Base-by-base conservation (phyloP, 2,888 invertebrate genomes). In the Lasioglossum pauxillum region DNA sequence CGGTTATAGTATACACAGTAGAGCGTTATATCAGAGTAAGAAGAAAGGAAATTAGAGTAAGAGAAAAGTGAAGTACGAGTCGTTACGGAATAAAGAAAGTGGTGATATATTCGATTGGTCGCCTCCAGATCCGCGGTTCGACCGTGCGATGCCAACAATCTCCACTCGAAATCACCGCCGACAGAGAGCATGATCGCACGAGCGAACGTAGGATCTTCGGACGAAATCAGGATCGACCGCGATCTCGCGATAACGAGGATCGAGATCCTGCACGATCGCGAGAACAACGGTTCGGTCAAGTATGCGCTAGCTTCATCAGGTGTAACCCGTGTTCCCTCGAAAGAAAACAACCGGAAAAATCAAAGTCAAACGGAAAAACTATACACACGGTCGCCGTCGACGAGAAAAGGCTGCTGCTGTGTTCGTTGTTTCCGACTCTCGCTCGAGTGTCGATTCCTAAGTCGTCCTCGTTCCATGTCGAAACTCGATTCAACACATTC, bases 21-120 rank as follows among this genome's bases (percentile, higher is more conserved):
- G 73, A 53, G 73, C 75, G 83, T 80, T 78, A 23, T 78, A 23
- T 69, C 41, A n/a, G 83, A 87, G 83, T 83, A 78, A 88, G 81
- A 88, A 84, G 83, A 90, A 83, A 85, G 74, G 82, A 86, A 87
- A 87, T 81, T 79, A 90, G 86, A 87, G 75, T 85, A 76, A 90
- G 75, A 86, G 78, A 90, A 57, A 82, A 83, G 81, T 79, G 88
- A 88, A 88, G 86, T 86, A 87, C 38, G 19, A 69, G 38, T 69
- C 64, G 64, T 31, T 31, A 31, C 64, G 64, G 64, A 64, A 64
- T 64, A 64, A 64, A 64, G 64, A 64, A 31, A 7, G 64, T 31
- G 31, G 31, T 31, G 31, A 57, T n/a, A n/a, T 12, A 53, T n/a
- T n/a, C 57, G 57, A 57, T 57, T 12, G n/a, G 57, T 57, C 57